Conservation (phyloP, 2,113 vertebrate genomes). For the Indicator maculatus region DNA sequence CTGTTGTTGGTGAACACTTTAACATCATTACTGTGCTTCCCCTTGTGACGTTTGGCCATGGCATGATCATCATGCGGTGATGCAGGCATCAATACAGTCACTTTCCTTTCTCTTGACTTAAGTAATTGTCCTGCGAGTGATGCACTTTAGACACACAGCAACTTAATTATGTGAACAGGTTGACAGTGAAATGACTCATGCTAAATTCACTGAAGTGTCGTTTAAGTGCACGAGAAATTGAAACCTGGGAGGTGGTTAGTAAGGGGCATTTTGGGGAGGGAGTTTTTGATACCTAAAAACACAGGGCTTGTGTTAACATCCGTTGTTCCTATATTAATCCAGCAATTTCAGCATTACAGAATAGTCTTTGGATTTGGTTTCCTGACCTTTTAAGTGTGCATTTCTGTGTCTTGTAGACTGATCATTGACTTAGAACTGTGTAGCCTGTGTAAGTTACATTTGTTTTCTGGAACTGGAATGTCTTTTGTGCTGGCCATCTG, state of each 20-base stretch:
- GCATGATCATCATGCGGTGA: background rate
- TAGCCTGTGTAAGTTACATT: background rate
- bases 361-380: background rate
- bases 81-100: background rate
- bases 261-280: background rate
- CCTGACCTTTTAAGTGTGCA: background rate
- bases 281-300: background rate
- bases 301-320: background rate
- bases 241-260: background rate
- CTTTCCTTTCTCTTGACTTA: background rate
- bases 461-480: background rate
- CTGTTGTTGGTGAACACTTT: background rate
- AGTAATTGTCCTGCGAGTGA: constrained; percentile 17
- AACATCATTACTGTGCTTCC: background rate
- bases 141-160: background rate
- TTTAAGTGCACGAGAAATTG: background rate
- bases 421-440: background rate
- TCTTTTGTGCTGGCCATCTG: background rate
- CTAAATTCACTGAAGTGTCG: background rate
- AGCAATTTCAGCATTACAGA: background rate
- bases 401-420: background rate
- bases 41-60: background rate
- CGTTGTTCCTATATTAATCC: background rate
- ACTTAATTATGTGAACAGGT: background rate
- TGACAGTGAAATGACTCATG: background rate